Evolutionary conservation across 2,797 vertebrate species (phyloP).

Genomic region (Gymnopithys bicolor): DNA sequence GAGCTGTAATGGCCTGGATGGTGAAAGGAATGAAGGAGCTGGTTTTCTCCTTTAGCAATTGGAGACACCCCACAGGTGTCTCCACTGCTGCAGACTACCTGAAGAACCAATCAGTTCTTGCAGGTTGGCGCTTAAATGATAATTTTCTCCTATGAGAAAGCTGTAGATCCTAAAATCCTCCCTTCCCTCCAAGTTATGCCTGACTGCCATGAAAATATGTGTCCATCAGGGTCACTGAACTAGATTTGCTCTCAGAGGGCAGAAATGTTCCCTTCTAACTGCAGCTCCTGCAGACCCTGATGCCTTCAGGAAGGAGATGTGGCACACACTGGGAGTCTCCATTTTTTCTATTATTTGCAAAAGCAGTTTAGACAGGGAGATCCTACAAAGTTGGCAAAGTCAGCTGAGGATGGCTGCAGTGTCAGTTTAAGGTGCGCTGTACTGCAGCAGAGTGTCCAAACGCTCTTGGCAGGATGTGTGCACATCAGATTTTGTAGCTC

Average conservation of each 20-base stretch:
- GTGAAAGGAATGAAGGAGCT: fast-evolving
- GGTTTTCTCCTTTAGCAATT: not conserved
- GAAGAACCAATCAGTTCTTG: not conserved
- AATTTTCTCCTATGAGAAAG: not conserved
- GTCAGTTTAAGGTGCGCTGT: not conserved
- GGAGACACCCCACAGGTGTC: not conserved
- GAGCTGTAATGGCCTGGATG: not conserved
- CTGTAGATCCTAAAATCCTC: not conserved
- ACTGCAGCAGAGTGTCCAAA: fast-evolving
- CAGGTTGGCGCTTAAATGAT: not conserved
- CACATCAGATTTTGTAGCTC: not conserved
- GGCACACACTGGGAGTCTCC: not conserved
- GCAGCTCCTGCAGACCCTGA: not conserved
- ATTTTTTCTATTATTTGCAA: not conserved
- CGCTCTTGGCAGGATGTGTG: not conserved
- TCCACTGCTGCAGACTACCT: not conserved
- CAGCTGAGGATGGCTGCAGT: not conserved
- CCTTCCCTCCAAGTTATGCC: not conserved
- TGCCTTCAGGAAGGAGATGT: not conserved
- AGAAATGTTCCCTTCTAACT: not conserved
- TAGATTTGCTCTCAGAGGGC: not conserved
- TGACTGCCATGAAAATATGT: not conserved
- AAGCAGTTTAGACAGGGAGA: not conserved
- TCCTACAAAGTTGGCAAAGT: not conserved
- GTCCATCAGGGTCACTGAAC: not conserved